Percentiles rank a stretch among this genome's conserved stretches.
These are phyloP conservation scores for Eupithecia subumbrata DNA, from an alignment of 2,888 invertebrate species.

Conservation along the genomic window DNA sequence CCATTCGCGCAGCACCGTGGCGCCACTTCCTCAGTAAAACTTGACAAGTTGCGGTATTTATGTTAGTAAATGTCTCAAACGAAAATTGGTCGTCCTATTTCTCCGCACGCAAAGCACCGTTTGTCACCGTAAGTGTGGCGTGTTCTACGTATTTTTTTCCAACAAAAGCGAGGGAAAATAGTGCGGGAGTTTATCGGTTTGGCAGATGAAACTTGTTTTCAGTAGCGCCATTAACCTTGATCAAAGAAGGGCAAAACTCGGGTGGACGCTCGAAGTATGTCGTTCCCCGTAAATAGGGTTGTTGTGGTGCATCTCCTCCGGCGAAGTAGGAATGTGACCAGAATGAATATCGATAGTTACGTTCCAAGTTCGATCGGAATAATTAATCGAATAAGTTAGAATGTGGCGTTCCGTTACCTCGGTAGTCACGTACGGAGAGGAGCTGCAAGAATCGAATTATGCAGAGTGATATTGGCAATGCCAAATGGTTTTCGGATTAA, in stretches of 20 bases:
- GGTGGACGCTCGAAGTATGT: conserved; percentile 45
- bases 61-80: conserved; percentile 9
- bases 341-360: conserved; percentile 30
- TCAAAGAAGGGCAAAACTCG: conserved; percentile 54
- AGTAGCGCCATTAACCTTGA: conserved; percentile 59
- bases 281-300: conserved; percentile 53
- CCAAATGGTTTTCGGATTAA: conserved; percentile 6
- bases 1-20: not conserved
- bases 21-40: conserved; percentile 7
- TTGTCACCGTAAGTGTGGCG: conserved; percentile 27
- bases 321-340: conserved; percentile 23
- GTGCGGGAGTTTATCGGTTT: conserved; percentile 48
- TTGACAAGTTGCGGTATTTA: conserved; percentile 20
- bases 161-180: conserved; percentile 35
- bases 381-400: conserved; percentile 21
- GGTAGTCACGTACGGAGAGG: conserved; percentile 9
- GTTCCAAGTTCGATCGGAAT: conserved; percentile 17
- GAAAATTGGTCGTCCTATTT: conserved; percentile 23
- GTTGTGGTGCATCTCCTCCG: conserved; percentile 54
- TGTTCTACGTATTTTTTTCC: conserved; percentile 38
- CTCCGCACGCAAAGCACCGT: conserved; percentile 21
- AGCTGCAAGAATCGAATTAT: not conserved
- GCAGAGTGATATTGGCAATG: conserved; percentile 2
- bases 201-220: conserved; percentile 54
- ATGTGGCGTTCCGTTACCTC: conserved; percentile 8